These are phyloP conservation scores for Tretioscincus oriximinensis DNA, from an alignment of 2,113 vertebrate species.

Conservation along the genomic window DNA sequence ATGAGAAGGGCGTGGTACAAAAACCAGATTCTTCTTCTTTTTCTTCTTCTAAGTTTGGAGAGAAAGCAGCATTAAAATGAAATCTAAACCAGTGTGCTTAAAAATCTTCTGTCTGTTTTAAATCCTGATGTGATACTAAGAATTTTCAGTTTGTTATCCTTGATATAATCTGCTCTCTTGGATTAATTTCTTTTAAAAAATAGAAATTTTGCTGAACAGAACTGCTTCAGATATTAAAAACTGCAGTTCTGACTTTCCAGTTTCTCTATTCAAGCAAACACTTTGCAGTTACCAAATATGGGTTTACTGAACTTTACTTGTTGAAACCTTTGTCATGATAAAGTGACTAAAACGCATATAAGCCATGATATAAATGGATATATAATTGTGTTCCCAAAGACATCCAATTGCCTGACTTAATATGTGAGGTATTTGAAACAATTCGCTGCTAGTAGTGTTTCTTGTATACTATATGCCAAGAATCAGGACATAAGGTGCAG, in stretches of 20 bases:
- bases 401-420: conserved; percentile 10
- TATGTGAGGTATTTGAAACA: conserved; percentile 35
- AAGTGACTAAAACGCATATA: conserved; percentile 28
- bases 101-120: neutral
- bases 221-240: neutral
- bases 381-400: conserved; percentile 39
- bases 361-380: conserved; percentile 19
- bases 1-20: too few species aligned
- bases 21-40: too few species aligned
- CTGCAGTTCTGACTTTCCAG: neutral
- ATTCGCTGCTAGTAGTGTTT: conserved; percentile 18
- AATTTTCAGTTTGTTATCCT: neutral
- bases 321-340: conserved; percentile 23
- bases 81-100: neutral
- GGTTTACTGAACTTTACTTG: neutral
- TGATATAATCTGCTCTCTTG: neutral
- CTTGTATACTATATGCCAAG: neutral
- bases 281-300: conserved; percentile 9
- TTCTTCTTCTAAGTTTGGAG: neutral
- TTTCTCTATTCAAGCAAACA: neutral
- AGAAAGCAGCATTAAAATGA: neutral
- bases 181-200: conserved; percentile 1
- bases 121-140: neutral
- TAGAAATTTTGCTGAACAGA: conserved; percentile 2
- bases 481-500: conserved; percentile 7